phyloP scores from a whole-genome alignment of 2,888 invertebrate species.

The Drosophila anceps region DNA sequence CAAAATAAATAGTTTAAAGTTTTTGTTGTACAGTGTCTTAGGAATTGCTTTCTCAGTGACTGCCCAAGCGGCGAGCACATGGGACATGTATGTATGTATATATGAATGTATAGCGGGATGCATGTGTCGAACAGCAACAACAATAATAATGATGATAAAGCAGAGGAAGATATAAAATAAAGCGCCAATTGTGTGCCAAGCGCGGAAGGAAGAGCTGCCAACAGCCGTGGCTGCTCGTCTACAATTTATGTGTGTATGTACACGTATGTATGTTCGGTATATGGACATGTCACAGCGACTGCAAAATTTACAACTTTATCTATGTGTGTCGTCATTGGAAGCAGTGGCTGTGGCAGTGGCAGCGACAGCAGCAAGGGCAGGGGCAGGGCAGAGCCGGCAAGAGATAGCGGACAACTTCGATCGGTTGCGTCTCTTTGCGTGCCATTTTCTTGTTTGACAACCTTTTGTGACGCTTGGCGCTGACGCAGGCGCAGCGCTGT shows the following conservation, averaged over 20 bases:
- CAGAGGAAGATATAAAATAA: constrained; percentile 73
- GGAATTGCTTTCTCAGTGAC: constrained; percentile 17
- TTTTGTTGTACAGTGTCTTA: constrained; percentile 38
- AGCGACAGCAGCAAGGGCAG: background rate
- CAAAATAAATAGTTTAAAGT: background rate
- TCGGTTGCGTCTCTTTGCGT: constrained; percentile 55
- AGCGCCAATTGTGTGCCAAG: constrained; percentile 69
- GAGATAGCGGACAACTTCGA: constrained; percentile 26
- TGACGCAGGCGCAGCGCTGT: constrained; percentile 38
- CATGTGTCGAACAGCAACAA: constrained; percentile 32
- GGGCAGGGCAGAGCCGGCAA: constrained; percentile 5
- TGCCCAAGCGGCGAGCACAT: constrained; percentile 19
- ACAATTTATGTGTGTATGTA: constrained; percentile 13
- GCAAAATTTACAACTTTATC: constrained; percentile 79
- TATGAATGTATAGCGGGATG: constrained; percentile 14
- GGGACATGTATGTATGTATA: constrained; percentile 16
- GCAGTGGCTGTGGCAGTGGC: background rate
- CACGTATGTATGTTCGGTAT: constrained; percentile 40
- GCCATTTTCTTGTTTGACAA: constrained; percentile 81
- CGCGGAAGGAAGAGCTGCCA: constrained; percentile 54
- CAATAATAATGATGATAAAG: constrained; percentile 52
- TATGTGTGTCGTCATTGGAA: constrained; percentile 70
- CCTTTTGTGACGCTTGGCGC: constrained; percentile 64
- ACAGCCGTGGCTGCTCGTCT: constrained; percentile 24
- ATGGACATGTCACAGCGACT: constrained; percentile 70